phyloP scores from a whole-genome alignment of 2,888 invertebrate species.

The Nomada goodeniana region DNA sequence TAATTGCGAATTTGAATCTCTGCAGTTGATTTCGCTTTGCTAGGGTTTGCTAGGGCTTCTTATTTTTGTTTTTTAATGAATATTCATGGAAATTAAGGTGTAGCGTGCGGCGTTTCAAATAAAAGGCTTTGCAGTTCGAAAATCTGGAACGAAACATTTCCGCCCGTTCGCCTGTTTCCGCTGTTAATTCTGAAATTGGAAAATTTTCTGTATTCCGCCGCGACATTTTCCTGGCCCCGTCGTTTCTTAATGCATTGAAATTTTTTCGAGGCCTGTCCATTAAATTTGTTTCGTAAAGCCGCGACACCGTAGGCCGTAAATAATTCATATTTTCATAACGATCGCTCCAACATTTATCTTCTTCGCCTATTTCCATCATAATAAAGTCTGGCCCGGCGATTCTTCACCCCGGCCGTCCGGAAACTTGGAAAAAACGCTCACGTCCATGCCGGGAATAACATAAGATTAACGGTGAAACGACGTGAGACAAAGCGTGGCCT shows the following conservation, averaged over 20 bases:
- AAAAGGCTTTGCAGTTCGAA: not conserved
- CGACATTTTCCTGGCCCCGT: too few relatives aligned
- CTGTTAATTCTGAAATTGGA: not conserved
- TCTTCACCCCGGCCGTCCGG: not conserved
- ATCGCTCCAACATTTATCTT: not conserved
- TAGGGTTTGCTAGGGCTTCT: too few relatives aligned
- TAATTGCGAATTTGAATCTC: not conserved
- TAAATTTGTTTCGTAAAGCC: not conserved
- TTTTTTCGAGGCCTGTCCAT: too few relatives aligned
- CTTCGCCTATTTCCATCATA: slow-evolving; percentile 14
- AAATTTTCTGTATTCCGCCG: not conserved
- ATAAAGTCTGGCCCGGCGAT: not conserved
- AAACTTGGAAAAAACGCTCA: slow-evolving; percentile 6
- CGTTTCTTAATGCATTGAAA: too few relatives aligned
- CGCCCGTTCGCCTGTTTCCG: too few relatives aligned
- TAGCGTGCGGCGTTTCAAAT: not conserved
- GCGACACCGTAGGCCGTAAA: not conserved
- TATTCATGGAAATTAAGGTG: too few relatives aligned
- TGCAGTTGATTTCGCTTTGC: too few relatives aligned
- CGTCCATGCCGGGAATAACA: slow-evolving; percentile 34
- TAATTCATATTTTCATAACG: slow-evolving; percentile 14
- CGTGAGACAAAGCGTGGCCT: slow-evolving; percentile 49
- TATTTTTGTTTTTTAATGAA: not conserved
- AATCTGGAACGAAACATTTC: too few relatives aligned
- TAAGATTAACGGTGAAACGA: slow-evolving; percentile 53